Base-by-base conservation (phyloP, 1,140 invertebrate genomes). In the Hyphantria cunea region DNA sequence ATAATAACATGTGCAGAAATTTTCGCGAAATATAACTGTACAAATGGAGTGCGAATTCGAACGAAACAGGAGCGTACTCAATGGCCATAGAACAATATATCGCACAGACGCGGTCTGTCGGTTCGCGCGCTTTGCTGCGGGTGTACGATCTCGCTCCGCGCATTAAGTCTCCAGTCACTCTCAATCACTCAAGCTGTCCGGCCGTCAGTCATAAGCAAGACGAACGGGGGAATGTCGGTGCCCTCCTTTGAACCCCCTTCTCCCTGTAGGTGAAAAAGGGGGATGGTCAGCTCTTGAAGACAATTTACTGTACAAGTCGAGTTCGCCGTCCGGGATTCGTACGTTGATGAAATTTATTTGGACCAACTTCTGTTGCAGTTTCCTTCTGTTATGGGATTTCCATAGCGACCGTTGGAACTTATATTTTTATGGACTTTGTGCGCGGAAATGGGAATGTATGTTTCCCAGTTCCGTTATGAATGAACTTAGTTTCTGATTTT, bases 131-230 rank as follows among this genome's bases (percentile, higher is more conserved):
- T 77, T 55, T 64, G 48, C 25, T 25, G 56, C 12, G 42, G 41
- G 51, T 48, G 53, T 60, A 60, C 73, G 73, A 80, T 74, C 78
- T 76, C 85, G 81, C 80, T 74, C 75, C 76, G 85, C 86, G 84
- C 84, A 89, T 87, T 91, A 89, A 88, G 86, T 82, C 82, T 82
- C 75, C 75, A 89, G 86, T 91, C 88, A 90, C 81, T 90, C 87
- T 90, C 88, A 89, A 90, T 91, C 89, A 90, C 89, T 91, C 87
- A 86, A 85, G 75, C 84, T 89, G 87, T 91, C 87, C 76, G 70
- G 79, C 75, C 85, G 89, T 91, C 89, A 91, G 75, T 91, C 89
- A 91, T 88, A 87, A 85, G 84, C 86, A 88, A 90, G 84, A 88
- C 83, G 83, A 83, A 87, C 83, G 84, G 82, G 82, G 82, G 76